Evolutionary conservation across 2,797 vertebrate genomes (phyloP).

Genomic region (Monodelphis domestica): DNA sequence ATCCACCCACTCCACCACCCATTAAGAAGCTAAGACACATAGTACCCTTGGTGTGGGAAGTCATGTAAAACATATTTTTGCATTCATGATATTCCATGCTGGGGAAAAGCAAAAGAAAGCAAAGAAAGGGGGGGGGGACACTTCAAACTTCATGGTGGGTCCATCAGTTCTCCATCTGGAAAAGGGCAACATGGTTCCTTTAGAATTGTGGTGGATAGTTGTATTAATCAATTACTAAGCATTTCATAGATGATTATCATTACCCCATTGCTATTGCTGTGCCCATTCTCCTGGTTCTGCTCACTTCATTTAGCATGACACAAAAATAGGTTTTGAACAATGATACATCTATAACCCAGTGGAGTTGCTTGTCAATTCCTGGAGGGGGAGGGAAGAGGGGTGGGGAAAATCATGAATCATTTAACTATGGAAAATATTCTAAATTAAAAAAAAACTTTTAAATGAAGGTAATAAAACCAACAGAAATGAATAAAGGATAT

Average conservation of each 20-base stretch:
- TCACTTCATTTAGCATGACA: neutral
- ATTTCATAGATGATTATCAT: neutral
- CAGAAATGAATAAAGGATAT: too few relatives aligned
- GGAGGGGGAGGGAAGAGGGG: too few relatives aligned
- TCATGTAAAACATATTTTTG: neutral
- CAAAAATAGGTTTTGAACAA: too few relatives aligned
- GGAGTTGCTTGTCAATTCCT: too few relatives aligned
- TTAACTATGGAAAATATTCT: too few relatives aligned
- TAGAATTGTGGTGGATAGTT: neutral
- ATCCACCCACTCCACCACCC: neutral
- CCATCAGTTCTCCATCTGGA: neutral
- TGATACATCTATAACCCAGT: too few relatives aligned
- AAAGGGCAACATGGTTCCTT: neutral
- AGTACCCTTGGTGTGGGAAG: neutral
- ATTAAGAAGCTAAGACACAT: neutral
- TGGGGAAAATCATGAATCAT: too few relatives aligned
- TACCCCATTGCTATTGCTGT: neutral
- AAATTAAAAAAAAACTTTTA: too few relatives aligned
- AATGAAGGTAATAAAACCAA: too few relatives aligned
- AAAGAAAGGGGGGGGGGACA: neutral
- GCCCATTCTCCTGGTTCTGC: neutral
- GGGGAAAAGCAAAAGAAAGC: neutral
- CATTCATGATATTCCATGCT: neutral
- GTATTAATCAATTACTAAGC: neutral
- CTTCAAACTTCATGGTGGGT: neutral